Percentiles rank a stretch among this genome's conserved stretches.
Evolutionary conservation across 1,140 invertebrate genomes (phyloP).

Genomic region (Bradynema listronoti): DNA sequence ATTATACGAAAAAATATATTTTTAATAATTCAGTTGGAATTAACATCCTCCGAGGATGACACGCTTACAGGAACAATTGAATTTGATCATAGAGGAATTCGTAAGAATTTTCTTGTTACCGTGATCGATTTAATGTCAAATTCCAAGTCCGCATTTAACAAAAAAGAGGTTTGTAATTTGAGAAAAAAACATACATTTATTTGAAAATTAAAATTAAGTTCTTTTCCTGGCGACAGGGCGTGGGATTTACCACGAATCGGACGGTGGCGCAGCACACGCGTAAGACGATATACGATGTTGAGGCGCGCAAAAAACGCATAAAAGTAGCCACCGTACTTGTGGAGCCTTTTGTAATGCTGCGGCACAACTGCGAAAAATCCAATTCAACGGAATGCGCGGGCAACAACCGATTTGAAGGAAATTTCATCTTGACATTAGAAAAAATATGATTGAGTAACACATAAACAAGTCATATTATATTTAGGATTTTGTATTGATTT

Average conservation of each 20-base stretch:
- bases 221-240: conserved; percentile 48
- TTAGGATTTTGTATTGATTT: conserved; percentile 59
- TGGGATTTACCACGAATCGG: conserved; percentile 50
- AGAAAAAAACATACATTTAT: not conserved
- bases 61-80: conserved; percentile 53
- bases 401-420: conserved; percentile 58
- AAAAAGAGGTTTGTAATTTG: conserved; percentile 47
- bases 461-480: too few relatives aligned
- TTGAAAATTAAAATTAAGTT: conserved; percentile 29
- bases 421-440: too few relatives aligned
- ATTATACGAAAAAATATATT: conserved; percentile 10
- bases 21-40: conserved; percentile 28
- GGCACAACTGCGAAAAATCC: conserved; percentile 39
- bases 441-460: too few relatives aligned
- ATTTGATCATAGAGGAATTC: conserved; percentile 47
- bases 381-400: conserved; percentile 54
- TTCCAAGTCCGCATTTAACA: conserved; percentile 53
- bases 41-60: conserved; percentile 40
- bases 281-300: conserved; percentile 32
- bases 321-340: conserved; percentile 46
- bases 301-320: not conserved
- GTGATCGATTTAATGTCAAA: conserved; percentile 56
- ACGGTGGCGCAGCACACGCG: conserved; percentile 52
- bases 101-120: conserved; percentile 53
- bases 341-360: conserved; percentile 57